These are phyloP conservation scores for Patella caerulea DNA, from an alignment of 2,888 invertebrate species.

Conservation along the genomic window DNA sequence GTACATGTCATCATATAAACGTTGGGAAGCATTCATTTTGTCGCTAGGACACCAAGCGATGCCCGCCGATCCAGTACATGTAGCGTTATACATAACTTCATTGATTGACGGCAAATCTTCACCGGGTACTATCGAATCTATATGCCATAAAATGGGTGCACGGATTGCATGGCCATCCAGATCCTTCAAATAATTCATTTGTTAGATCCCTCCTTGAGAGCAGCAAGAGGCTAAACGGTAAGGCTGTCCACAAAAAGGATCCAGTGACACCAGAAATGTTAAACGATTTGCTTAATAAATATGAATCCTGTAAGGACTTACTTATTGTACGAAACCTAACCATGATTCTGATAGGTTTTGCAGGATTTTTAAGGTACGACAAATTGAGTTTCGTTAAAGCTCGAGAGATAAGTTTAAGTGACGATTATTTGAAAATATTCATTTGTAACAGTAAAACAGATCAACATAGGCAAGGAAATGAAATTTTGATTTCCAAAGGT, in stretches of 20 bases:
- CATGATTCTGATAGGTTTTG: slow-evolving; percentile 30
- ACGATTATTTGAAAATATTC: slow-evolving; percentile 26
- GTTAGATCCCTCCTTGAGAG: slow-evolving; percentile 32
- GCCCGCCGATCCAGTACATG: not conserved
- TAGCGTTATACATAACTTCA: not conserved
- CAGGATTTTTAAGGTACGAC: slow-evolving; percentile 26
- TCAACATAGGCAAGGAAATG: slow-evolving; percentile 13
- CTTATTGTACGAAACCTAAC: slow-evolving; percentile 30
- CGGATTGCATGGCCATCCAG: not conserved
- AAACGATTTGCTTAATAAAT: slow-evolving; percentile 14
- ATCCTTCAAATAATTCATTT: slow-evolving; percentile 24
- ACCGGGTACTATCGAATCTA: not conserved
- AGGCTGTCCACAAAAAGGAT: slow-evolving; percentile 29
- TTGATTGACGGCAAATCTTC: not conserved
- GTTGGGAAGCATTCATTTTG: not conserved
- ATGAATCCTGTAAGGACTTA: slow-evolving; percentile 14
- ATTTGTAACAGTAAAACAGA: slow-evolving; percentile 40
- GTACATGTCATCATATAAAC: not conserved
- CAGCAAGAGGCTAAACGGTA: slow-evolving; percentile 26
- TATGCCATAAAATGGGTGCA: not conserved
- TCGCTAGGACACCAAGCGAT: too few species aligned
- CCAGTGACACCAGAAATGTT: slow-evolving; percentile 29
- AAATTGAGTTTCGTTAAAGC: slow-evolving; percentile 9
- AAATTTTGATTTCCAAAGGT: slow-evolving; percentile 36
- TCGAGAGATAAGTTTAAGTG: slow-evolving; percentile 22